Percentiles rank a stretch among this genome's conserved stretches.
Evolutionary conservation across 2,113 vertebrate genomes (phyloP).

Genomic region (Syngnathoides biaculeatus): DNA sequence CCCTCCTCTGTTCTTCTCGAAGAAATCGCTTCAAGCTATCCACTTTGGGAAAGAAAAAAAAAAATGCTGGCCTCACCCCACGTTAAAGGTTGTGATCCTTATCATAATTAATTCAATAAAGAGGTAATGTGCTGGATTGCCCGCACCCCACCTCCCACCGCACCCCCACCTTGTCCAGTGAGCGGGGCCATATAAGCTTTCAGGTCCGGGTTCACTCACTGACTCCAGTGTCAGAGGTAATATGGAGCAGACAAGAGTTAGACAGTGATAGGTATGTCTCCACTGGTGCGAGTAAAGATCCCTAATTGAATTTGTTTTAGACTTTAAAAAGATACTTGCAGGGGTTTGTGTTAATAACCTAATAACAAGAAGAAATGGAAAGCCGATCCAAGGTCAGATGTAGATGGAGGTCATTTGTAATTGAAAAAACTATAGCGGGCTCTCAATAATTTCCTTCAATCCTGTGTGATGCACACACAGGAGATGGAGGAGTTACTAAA

Average conservation of each 20-base stretch:
- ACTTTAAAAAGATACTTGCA: conserved; percentile 75
- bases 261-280: conserved; percentile 74
- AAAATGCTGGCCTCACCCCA: conserved; percentile 86
- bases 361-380: conserved; percentile 71
- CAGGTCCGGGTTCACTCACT: conserved; percentile 84
- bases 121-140: conserved; percentile 90
- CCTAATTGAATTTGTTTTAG: conserved; percentile 76
- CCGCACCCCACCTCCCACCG: conserved; percentile 80
- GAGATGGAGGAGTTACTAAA: conserved; percentile 31
- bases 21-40: conserved; percentile 94
- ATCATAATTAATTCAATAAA: conserved; percentile 99
- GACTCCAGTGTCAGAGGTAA: conserved; percentile 87
- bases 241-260: conserved; percentile 85
- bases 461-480: conserved; percentile 45
- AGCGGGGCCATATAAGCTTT: conserved; percentile 75
- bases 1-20: conserved; percentile 83
- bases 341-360: conserved; percentile 75
- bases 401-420: conserved; percentile 64
- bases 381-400: conserved; percentile 69
- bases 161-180: conserved; percentile 66
- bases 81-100: conserved; percentile 99
- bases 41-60: conserved; percentile 71
- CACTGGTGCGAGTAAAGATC: conserved; percentile 66
- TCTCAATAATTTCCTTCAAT: conserved; percentile 61
- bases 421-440: conserved; percentile 54